A percentile compares a stretch with the other conserved stretches of the same genome.
These are phyloP conservation scores for Iselma pallidipennis DNA, from an alignment of 2,888 invertebrate genomes.

Conservation along the genomic window DNA sequence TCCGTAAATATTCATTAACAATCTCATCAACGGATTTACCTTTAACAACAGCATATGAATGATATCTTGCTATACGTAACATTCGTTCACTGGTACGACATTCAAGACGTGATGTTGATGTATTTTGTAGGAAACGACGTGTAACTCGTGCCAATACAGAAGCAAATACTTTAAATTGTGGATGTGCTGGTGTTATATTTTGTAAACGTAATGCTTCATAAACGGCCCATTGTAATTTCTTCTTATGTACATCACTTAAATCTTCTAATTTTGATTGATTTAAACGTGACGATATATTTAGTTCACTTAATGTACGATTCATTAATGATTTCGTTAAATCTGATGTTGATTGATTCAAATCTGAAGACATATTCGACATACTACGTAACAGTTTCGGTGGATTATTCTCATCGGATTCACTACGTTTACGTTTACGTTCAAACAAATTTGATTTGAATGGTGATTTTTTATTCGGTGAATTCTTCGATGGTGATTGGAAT, in stretches of 20 bases:
- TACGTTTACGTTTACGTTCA: conserved; percentile 59
- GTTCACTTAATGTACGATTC: conserved; percentile 12
- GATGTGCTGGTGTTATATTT: conserved; percentile 71
- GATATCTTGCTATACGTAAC: conserved; percentile 69
- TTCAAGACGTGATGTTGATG: conserved; percentile 56
- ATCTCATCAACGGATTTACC: conserved; percentile 70
- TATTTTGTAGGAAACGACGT: conserved; percentile 65
- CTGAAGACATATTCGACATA: conserved; percentile 52
- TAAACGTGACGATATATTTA: background rate
- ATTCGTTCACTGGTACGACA: conserved; percentile 77
- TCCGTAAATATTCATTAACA: conserved; percentile 50
- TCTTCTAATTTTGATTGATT: conserved; percentile 49
- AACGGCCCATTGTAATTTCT: conserved; percentile 83
- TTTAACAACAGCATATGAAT: conserved; percentile 67
- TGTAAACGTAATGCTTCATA: conserved; percentile 73
- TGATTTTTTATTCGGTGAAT: conserved; percentile 60
- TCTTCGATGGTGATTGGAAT: conserved; percentile 67
- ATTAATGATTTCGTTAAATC: background rate
- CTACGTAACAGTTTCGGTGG: conserved; percentile 62
- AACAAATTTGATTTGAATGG: conserved; percentile 34
- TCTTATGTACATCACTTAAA: conserved; percentile 64
- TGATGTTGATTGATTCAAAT: background rate
- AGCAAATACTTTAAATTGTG: conserved; percentile 73
- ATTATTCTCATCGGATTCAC: conserved; percentile 51
- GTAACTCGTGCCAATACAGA: conserved; percentile 70